These are phyloP conservation scores for Halcyon senegalensis DNA, from an alignment of 2,113 vertebrate species.

Conservation along the genomic window DNA sequence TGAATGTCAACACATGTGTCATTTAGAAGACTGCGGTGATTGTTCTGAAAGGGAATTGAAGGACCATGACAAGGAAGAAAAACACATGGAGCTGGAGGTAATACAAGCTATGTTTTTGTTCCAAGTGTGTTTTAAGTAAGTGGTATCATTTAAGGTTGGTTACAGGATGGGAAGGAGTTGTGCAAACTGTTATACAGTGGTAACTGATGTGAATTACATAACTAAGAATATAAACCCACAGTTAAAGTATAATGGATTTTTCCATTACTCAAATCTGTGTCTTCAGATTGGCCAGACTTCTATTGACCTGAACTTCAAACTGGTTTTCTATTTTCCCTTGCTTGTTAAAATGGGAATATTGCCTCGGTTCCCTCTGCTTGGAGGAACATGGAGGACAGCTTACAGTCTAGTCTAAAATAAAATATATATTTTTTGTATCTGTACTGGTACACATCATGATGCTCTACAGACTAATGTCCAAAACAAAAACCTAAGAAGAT, in stretches of 20 bases:
- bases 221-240: neutral
- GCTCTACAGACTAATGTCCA: neutral
- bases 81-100: slow-evolving; percentile 74
- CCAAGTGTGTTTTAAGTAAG: neutral
- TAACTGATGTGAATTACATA: neutral
- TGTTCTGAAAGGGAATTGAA: slow-evolving; percentile 24
- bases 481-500: neutral
- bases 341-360: neutral
- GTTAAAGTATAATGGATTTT: neutral
- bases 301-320: neutral
- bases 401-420: neutral
- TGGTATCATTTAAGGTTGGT: neutral
- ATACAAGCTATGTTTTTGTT: slow-evolving; percentile 13
- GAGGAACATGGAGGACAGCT: neutral
- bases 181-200: neutral
- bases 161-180: neutral
- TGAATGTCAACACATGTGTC: slow-evolving; percentile 15
- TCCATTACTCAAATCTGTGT: neutral
- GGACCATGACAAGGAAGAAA: slow-evolving; percentile 59
- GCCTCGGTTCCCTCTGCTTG: neutral
- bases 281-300: neutral
- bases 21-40: neutral
- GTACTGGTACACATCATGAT: neutral
- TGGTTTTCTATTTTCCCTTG: neutral
- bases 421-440: neutral